Conservation (phyloP, 2,888 invertebrate genomes). For the Empis livida region DNA sequence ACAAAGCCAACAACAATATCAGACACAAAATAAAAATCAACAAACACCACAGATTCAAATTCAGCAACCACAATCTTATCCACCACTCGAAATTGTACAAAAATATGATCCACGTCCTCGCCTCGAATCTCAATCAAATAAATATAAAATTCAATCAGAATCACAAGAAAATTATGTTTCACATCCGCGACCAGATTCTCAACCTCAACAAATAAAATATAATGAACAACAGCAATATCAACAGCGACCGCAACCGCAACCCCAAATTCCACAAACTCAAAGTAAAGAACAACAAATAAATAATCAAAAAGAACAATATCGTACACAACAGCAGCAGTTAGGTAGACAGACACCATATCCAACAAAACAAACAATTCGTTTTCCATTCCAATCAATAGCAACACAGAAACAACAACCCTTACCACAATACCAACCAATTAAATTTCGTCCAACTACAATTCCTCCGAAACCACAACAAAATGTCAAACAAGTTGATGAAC, state of each 20-base stretch:
- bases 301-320: slow-evolving; percentile 27
- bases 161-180: slow-evolving; percentile 16
- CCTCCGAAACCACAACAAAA: slow-evolving; percentile 20
- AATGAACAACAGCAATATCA: slow-evolving; percentile 8
- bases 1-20: slow-evolving; percentile 4
- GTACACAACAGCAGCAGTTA: slow-evolving; percentile 20
- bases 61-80: slow-evolving; percentile 12
- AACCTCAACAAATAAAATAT: slow-evolving; percentile 31
- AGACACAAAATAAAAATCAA: slow-evolving; percentile 7
- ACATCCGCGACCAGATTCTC: slow-evolving; percentile 38
- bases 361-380: background rate
- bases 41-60: slow-evolving; percentile 16
- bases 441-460: slow-evolving; percentile 29
- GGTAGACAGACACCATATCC: background rate
- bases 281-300: slow-evolving; percentile 1
- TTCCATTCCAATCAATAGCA: background rate
- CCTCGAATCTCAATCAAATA: slow-evolving; percentile 6
- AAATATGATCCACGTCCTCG: slow-evolving; percentile 3
- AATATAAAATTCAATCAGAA: slow-evolving; percentile 6
- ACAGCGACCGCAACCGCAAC: slow-evolving; percentile 14
- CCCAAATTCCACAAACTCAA: slow-evolving; percentile 4
- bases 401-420: background rate
- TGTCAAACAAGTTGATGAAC: slow-evolving; percentile 20
- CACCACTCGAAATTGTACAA: slow-evolving; percentile 14
- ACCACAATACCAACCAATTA: slow-evolving; percentile 27